Evolutionary conservation across 2,888 invertebrate species (phyloP).

Genomic region (Darwinula stevensoni): DNA sequence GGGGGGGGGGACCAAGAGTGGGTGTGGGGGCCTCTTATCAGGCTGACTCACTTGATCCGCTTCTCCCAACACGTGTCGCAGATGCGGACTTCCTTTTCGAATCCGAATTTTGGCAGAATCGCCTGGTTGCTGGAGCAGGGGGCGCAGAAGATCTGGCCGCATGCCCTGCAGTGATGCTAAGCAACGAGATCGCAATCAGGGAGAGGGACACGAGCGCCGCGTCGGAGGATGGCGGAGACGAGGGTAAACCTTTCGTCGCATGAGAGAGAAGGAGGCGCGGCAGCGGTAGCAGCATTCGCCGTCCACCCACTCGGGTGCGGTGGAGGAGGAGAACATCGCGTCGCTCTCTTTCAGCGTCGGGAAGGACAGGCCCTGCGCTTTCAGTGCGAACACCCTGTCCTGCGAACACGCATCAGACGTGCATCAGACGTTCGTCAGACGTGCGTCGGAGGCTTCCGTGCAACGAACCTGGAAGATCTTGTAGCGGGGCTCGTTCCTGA

Average conservation of each 20-base stretch:
- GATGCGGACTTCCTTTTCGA: conserved; percentile 91
- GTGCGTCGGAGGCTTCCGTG: no score
- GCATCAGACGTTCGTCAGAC: no score
- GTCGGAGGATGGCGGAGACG: no score
- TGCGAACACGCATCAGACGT: no score
- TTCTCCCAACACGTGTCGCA: conserved; percentile 83
- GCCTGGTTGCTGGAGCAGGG: conserved; percentile 69
- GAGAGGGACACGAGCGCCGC: no score
- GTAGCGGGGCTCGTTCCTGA: conserved; percentile 63
- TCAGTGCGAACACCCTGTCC: conserved; percentile 79
- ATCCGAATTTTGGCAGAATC: conserved; percentile 82
- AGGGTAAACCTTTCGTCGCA: conserved; percentile 37
- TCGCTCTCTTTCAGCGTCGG: conserved; percentile 77
- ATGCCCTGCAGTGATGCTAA: conserved; percentile 82
- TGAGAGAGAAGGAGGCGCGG: conserved; percentile 46
- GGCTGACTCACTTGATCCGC: conserved; percentile 15
- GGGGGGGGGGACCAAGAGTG: no score
- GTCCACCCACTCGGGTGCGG: conserved; percentile 92
- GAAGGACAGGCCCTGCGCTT: conserved; percentile 72
- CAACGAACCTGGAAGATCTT: conserved; percentile 52
- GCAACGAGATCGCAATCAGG: no score
- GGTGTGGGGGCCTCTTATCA: no score
- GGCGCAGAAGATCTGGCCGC: conserved; percentile 89
- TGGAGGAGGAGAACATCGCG: conserved; percentile 92
- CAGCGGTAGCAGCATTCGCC: conserved; percentile 84